phyloP scores from a whole-genome alignment of 2,797 vertebrate species.

The Discoglossus pictus region DNA sequence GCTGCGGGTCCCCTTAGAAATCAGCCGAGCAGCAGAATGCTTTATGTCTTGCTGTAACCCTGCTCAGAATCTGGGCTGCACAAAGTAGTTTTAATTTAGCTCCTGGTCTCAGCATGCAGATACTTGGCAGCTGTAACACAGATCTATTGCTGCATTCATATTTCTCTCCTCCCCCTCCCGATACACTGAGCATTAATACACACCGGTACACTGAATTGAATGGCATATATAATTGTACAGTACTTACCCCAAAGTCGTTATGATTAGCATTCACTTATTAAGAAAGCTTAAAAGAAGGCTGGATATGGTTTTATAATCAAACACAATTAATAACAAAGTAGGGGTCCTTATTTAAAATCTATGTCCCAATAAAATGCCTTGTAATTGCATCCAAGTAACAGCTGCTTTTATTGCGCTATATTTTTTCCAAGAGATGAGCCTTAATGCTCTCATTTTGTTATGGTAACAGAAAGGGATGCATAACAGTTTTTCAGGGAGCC shows the following conservation, averaged over 20 bases:
- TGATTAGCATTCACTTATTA: slow-evolving; percentile 1
- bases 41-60: slow-evolving; percentile 41
- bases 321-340: slow-evolving; percentile 51
- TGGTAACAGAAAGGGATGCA: slow-evolving; percentile 54
- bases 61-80: slow-evolving; percentile 41
- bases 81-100: slow-evolving; percentile 54
- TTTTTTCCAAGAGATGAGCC: slow-evolving; percentile 56
- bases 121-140: slow-evolving; percentile 54
- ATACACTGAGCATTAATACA: slow-evolving; percentile 47
- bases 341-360: slow-evolving; percentile 55
- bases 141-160: slow-evolving; percentile 40
- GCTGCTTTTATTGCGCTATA: slow-evolving; percentile 55
- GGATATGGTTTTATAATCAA: slow-evolving; percentile 26
- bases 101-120: slow-evolving; percentile 52
- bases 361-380: slow-evolving; percentile 3
- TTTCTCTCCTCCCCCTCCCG: slow-evolving; percentile 43
- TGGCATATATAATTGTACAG: slow-evolving; percentile 25
- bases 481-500: slow-evolving; percentile 46
- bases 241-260: neutral
- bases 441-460: slow-evolving; percentile 58
- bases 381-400: slow-evolving; percentile 37
- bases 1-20: slow-evolving; percentile 29
- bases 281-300: neutral
- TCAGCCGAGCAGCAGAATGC: slow-evolving; percentile 11
- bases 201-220: slow-evolving; percentile 38